A percentile compares a stretch with the other conserved stretches of the same genome.
Conservation (phyloP, 2,797 vertebrate genomes). For the Synanceia verrucosa region DNA sequence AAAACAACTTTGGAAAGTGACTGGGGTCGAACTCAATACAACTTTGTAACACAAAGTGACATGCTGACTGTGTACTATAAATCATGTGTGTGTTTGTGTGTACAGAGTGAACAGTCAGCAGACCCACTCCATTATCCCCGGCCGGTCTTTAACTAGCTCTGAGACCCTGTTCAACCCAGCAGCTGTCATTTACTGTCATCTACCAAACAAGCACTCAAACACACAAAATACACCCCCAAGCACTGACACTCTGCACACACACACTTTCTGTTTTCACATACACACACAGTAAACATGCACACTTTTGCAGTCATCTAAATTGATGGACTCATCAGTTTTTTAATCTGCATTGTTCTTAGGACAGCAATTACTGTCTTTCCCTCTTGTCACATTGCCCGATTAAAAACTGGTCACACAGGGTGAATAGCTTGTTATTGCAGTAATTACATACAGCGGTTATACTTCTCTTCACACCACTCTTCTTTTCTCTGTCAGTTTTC, state of each 20-base stretch:
- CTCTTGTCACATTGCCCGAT: conserved; percentile 41
- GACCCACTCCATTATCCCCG: conserved; percentile 37
- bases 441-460: conserved; percentile 53
- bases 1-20: conserved; percentile 6
- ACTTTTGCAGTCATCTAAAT: conserved; percentile 17
- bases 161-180: conserved; percentile 38
- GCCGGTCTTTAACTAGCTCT: conserved; percentile 48
- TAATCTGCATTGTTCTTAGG: conserved; percentile 50
- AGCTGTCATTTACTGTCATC: conserved; percentile 56
- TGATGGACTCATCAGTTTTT: conserved; percentile 60
- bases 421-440: conserved; percentile 56
- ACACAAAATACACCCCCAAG: conserved; percentile 6
- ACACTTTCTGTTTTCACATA: neutral
- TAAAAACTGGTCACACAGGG: conserved; percentile 50
- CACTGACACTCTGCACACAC: conserved; percentile 3
- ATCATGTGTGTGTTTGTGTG: conserved; percentile 7
- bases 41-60: conserved; percentile 14
- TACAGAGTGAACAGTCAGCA: conserved; percentile 9
- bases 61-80: neutral
- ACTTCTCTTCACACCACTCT: conserved; percentile 28
- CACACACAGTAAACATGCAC: conserved; percentile 6
- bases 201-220: conserved; percentile 21
- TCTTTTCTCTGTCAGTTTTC: conserved; percentile 26
- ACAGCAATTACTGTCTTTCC: conserved; percentile 43
- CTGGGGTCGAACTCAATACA: conserved; percentile 14